Conservation (phyloP, 2,888 invertebrate genomes). For the Epistrophe grossulariae region DNA sequence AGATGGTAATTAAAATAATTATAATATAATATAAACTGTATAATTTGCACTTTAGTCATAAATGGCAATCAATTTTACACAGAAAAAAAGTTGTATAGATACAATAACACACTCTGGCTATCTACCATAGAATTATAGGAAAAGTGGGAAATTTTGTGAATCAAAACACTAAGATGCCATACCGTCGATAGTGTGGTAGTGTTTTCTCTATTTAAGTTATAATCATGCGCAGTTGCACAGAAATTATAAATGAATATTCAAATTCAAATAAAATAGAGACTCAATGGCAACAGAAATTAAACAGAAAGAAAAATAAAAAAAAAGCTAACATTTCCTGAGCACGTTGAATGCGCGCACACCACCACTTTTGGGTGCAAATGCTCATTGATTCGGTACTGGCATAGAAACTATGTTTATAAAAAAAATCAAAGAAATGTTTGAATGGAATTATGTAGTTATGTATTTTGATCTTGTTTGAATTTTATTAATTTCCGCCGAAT, state of each 20-base stretch:
- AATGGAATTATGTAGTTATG: too few species aligned
- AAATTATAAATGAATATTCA: conserved; percentile 15
- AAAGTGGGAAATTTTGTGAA: conserved; percentile 50
- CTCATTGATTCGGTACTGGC: background rate
- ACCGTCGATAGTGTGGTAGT: conserved; percentile 31
- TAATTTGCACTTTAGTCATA: conserved; percentile 23
- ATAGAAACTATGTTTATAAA: background rate
- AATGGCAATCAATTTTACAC: conserved; percentile 36
- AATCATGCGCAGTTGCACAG: conserved; percentile 58
- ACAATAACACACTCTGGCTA: background rate
- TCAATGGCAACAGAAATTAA: conserved; percentile 38
- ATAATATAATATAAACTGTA: background rate
- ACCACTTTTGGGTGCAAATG: background rate
- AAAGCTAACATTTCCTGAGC: conserved; percentile 41
- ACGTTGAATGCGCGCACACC: conserved; percentile 42
- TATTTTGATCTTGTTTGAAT: too few species aligned
- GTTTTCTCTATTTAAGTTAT: conserved; percentile 27
- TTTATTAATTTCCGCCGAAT: too few species aligned
- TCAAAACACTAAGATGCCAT: conserved; percentile 60
- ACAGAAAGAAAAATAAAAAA: conserved; percentile 8
- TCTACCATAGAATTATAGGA: conserved; percentile 9
- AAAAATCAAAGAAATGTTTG: background rate
- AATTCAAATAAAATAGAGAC: conserved; percentile 46
- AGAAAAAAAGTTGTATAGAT: background rate
- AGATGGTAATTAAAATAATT: conserved; percentile 30